Percentiles rank a stretch among this genome's conserved stretches.
Conservation (phyloP, 2,797 vertebrate genomes). For the Mallotus villosus region DNA sequence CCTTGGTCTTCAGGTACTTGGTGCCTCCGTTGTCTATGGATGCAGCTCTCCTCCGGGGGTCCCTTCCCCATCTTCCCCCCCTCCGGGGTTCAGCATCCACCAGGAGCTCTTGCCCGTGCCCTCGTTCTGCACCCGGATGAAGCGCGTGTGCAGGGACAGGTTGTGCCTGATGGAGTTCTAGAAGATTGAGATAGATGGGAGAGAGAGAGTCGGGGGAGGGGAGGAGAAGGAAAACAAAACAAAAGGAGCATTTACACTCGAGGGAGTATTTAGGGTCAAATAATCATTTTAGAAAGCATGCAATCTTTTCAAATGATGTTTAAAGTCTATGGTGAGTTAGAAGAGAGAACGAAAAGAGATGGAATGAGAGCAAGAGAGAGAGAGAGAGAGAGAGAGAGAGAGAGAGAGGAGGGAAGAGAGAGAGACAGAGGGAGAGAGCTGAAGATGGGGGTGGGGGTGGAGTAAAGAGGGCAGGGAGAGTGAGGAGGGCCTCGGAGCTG, state of each 20-base stretch:
- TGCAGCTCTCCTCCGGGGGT: slow-evolving; percentile 85
- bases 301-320: slow-evolving; percentile 55
- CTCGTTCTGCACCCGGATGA: slow-evolving; percentile 95
- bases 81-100: slow-evolving; percentile 98
- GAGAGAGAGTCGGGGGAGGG: slow-evolving; percentile 8
- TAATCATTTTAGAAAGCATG: slow-evolving; percentile 59
- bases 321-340: slow-evolving; percentile 20
- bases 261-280: slow-evolving; percentile 57
- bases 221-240: slow-evolving; percentile 7
- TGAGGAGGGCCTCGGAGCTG: slow-evolving; percentile 21
- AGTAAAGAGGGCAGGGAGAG: slow-evolving; percentile 29
- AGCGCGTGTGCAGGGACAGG: slow-evolving; percentile 93
- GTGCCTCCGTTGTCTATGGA: slow-evolving; percentile 91
- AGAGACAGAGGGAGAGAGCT: no score
- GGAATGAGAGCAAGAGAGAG: slow-evolving; percentile 18
- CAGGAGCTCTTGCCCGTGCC: slow-evolving; percentile 97
- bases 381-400: no score
- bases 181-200: slow-evolving; percentile 27
- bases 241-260: slow-evolving; percentile 41
- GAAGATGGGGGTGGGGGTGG: slow-evolving; percentile 23
- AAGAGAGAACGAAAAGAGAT: no score
- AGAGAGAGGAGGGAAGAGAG: no score
- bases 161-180: slow-evolving; percentile 99
- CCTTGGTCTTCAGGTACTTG: slow-evolving; percentile 90
- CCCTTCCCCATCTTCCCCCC: slow-evolving; percentile 94